These are phyloP conservation scores for Herpailurus yagouaroundi DNA, from an alignment of 2,113 vertebrate species.

Conservation along the genomic window DNA sequence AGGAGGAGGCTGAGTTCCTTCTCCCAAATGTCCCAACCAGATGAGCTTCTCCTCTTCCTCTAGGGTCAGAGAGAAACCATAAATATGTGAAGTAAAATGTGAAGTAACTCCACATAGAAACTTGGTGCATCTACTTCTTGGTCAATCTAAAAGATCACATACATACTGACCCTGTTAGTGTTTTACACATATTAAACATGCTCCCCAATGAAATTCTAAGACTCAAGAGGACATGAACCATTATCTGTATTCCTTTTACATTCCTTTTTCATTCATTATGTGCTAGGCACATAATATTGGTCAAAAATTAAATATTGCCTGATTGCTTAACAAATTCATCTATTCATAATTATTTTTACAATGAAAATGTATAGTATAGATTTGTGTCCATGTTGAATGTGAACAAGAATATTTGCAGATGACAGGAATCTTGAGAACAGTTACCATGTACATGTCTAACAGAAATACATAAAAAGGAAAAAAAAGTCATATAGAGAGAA, in stretches of 20 bases:
- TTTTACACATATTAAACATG: background rate
- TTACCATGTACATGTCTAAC: background rate
- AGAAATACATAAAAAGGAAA: background rate
- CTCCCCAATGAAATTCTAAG: background rate
- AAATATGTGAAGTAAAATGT: too few species aligned
- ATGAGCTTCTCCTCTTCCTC: background rate
- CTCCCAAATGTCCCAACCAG: background rate
- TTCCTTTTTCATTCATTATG: background rate
- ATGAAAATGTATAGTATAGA: background rate
- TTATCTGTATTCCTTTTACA: background rate
- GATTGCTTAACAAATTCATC: background rate
- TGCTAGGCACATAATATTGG: background rate
- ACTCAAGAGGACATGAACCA: background rate
- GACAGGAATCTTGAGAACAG: background rate
- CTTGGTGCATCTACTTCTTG: background rate
- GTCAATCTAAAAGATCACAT: background rate
- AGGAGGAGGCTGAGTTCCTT: background rate
- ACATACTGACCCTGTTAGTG: background rate
- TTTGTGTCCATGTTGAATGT: background rate
- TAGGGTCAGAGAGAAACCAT: background rate
- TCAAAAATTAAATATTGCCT: background rate
- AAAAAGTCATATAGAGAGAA: background rate
- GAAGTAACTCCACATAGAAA: background rate
- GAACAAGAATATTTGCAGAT: background rate
- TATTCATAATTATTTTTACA: background rate